Base-by-base conservation (phyloP, 1,140 invertebrate genomes). In the Hyles vespertilio region DNA sequence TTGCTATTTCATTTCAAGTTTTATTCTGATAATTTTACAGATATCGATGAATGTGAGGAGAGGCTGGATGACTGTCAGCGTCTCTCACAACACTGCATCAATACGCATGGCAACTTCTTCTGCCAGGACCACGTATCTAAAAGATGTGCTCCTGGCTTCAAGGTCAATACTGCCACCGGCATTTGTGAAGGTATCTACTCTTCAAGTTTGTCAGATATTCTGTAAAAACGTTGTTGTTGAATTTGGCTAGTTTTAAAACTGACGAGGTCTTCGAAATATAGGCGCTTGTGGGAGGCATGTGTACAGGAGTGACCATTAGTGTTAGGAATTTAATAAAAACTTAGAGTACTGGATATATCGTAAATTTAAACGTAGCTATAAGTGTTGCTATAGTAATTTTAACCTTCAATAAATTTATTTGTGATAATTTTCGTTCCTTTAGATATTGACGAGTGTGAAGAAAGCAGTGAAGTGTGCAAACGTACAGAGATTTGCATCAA, bases 401-500 rank as follows among this genome's bases (percentile, higher is more conserved):
- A n/a, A n/a, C n/a, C n/a, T n/a, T n/a, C n/a, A n/a, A n/a, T n/a
- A n/a, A n/a, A n/a, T n/a, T n/a, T n/a, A n/a, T n/a, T n/a, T n/a
- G n/a, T n/a, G n/a, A n/a, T n/a, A 47, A 44, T 54, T 44, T 56
- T 32, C 52, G 32, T 52, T 11, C 7, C 74, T 84, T 3, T 68
- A 93, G 96, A 97, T 89, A 92, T 96, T 33, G 91, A 96, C 69
- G 95, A 97, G 82, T 97, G 96, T 76, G 81, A 89, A 40, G 91
- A 93, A 63, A 89, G 90, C 90, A 9, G 91, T 32, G 58, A 92
- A 58, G 87, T 91, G 2, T 96, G 94, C 72, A 91, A 90, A 32
- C 89, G 92, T 4, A 90, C 91, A 61, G 91, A 93, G 56, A 81
- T 91, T 3, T 97, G 95, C 74, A 74, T 93, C 2, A 96, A 97